Evolutionary conservation across 2,797 vertebrate species (phyloP).

Genomic region (Geotrypetes seraphini): DNA sequence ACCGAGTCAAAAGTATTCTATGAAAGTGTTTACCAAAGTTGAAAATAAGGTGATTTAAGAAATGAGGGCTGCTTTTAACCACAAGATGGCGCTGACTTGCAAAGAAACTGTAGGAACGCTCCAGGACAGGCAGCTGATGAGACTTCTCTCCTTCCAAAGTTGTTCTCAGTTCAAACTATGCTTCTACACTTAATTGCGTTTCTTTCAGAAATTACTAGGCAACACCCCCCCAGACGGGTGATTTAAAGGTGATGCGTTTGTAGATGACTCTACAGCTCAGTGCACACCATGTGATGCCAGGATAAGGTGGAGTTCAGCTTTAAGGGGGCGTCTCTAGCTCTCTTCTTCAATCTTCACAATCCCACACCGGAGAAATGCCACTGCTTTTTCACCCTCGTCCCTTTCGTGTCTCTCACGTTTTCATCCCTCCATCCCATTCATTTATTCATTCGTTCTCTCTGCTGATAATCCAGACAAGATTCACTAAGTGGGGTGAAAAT

Average conservation of each 20-base stretch:
- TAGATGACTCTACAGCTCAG: conserved; percentile 11
- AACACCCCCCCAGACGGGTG: conserved; percentile 32
- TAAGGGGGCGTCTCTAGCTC: conserved; percentile 46
- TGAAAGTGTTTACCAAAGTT: too few relatives aligned
- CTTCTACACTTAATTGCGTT: conserved; percentile 16
- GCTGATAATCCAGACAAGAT: too few relatives aligned
- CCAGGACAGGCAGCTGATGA: conserved; percentile 2
- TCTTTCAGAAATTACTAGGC: conserved; percentile 36
- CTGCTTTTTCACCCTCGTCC: too few relatives aligned
- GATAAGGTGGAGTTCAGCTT: conserved; percentile 51
- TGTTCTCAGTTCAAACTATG: conserved; percentile 1
- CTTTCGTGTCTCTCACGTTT: not conserved
- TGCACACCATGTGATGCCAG: conserved; percentile 35
- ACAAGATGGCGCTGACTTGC: conserved; percentile 51
- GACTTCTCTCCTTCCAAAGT: conserved; percentile 8
- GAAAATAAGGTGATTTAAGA: too few relatives aligned
- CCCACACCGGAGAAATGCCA: conserved; percentile 20
- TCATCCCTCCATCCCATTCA: not conserved
- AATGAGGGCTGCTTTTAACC: conserved; percentile 16
- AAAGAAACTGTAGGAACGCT: conserved; percentile 15
- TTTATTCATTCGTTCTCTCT: not conserved
- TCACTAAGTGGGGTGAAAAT: too few relatives aligned
- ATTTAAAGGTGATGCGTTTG: conserved; percentile 22
- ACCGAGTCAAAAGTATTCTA: too few relatives aligned
- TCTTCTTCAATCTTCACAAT: conserved; percentile 27